Conservation (phyloP, 2,888 invertebrate species). For the Caenorhabditis sulstoni region DNA sequence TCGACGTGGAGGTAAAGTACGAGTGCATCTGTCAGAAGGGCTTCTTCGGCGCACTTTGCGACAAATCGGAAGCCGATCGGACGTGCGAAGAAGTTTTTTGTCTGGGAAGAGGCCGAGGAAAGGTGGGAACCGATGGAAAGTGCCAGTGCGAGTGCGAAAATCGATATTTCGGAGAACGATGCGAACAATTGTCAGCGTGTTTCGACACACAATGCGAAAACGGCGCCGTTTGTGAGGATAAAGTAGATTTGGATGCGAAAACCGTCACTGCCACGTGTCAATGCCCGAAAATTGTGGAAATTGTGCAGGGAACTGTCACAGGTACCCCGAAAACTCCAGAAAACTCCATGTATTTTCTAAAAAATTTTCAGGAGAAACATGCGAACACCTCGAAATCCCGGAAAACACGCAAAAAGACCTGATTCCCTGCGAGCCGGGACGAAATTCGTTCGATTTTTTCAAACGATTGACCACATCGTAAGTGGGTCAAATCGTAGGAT, state of each 20-base stretch:
- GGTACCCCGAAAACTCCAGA: conserved; percentile 11
- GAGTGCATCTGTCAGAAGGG: conserved; percentile 60
- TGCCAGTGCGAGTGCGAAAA: conserved; percentile 64
- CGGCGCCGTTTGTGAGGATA: conserved; percentile 52
- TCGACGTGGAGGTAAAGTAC: conserved; percentile 38
- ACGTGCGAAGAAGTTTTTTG: conserved; percentile 55
- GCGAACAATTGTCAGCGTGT: conserved; percentile 58
- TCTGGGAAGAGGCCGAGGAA: conserved; percentile 57
- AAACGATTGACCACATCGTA: not conserved
- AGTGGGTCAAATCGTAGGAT: too few species aligned
- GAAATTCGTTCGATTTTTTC: conserved; percentile 19
- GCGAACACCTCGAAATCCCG: conserved; percentile 37
- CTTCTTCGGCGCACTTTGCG: conserved; percentile 58
- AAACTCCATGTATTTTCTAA: not conserved
- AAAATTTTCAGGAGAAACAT: conserved; percentile 45
- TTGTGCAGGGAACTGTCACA: conserved; percentile 26
- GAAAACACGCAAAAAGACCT: not conserved
- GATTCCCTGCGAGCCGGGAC: conserved; percentile 8
- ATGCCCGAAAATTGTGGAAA: conserved; percentile 50
- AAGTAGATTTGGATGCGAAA: conserved; percentile 33
- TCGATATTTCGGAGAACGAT: conserved; percentile 61
- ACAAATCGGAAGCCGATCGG: conserved; percentile 49
- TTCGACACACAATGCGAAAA: conserved; percentile 51
- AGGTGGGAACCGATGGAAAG: conserved; percentile 13
- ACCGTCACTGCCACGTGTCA: conserved; percentile 57